These are phyloP conservation scores for Phoebastria nigripes DNA, from an alignment of 2,797 vertebrate species.

Conservation along the genomic window DNA sequence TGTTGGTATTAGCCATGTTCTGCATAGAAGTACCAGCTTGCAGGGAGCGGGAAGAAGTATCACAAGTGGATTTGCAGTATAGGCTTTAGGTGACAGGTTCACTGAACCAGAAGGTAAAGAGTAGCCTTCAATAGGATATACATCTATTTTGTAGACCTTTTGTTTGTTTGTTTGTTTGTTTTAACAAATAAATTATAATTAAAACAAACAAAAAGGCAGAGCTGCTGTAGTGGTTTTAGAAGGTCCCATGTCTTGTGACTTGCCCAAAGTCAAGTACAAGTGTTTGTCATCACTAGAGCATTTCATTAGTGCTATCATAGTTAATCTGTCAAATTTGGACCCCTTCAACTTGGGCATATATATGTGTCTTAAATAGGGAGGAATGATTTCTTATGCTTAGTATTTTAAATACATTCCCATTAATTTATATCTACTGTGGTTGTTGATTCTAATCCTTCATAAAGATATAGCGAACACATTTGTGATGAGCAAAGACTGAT, in stretches of 20 bases:
- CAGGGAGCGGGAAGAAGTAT: neutral
- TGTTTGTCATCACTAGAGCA: neutral
- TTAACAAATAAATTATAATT: neutral
- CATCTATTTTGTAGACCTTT: neutral
- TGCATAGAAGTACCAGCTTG: neutral
- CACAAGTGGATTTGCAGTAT: neutral
- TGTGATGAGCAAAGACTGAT: neutral
- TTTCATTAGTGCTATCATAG: neutral
- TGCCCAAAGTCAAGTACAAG: neutral
- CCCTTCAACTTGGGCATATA: neutral
- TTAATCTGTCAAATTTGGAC: neutral
- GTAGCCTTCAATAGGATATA: no score
- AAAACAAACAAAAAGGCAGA: neutral
- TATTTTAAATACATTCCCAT: neutral
- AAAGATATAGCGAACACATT: neutral
- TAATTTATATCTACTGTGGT: neutral
- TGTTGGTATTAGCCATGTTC: accelerated
- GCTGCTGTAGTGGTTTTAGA: neutral
- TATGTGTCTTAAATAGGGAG: neutral
- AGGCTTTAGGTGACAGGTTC: neutral
- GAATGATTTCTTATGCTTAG: neutral
- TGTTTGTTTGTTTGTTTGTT: neutral
- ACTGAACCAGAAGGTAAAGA: neutral
- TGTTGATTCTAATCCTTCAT: neutral
- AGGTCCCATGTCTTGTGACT: neutral